phyloP scores from a whole-genome alignment of 2,797 vertebrate genomes.

The Sitta carolinensis region DNA sequence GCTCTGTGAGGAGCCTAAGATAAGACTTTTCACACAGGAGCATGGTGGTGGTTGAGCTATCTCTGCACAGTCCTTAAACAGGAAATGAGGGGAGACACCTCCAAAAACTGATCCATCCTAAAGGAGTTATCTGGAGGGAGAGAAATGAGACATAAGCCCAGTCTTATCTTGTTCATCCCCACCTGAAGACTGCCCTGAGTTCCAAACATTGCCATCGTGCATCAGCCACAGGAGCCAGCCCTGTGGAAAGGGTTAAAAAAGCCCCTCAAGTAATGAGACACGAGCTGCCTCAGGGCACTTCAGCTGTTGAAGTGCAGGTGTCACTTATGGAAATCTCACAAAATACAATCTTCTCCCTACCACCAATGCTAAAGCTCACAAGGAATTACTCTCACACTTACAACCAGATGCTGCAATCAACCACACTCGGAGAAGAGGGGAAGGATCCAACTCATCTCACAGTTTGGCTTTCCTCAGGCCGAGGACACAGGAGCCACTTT shows the following conservation, averaged over 20 bases:
- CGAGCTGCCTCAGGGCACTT: background rate
- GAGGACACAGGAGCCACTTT: background rate
- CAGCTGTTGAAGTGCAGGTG: slow-evolving; percentile 59
- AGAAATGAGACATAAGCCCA: fast-evolving
- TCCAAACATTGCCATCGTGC: background rate
- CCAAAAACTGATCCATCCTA: background rate
- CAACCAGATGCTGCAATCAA: slow-evolving; percentile 53
- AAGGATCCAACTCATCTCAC: background rate
- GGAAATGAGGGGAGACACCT: background rate
- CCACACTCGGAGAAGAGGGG: fast-evolving
- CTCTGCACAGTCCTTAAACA: background rate
- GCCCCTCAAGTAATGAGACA: background rate
- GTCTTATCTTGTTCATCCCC: background rate
- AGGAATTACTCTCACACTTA: slow-evolving; percentile 66
- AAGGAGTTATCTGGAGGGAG: background rate
- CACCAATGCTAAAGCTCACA: background rate
- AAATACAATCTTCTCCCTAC: background rate
- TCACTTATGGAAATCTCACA: slow-evolving; percentile 38
- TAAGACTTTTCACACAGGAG: background rate
- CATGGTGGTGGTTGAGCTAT: background rate
- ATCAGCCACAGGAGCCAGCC: background rate
- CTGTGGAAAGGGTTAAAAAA: slow-evolving; percentile 38
- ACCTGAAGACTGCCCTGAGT: background rate
- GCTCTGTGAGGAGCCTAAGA: background rate
- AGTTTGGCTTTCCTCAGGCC: background rate